phyloP scores from a whole-genome alignment of 2,113 vertebrate genomes.

The Psettodes erumei region DNA sequence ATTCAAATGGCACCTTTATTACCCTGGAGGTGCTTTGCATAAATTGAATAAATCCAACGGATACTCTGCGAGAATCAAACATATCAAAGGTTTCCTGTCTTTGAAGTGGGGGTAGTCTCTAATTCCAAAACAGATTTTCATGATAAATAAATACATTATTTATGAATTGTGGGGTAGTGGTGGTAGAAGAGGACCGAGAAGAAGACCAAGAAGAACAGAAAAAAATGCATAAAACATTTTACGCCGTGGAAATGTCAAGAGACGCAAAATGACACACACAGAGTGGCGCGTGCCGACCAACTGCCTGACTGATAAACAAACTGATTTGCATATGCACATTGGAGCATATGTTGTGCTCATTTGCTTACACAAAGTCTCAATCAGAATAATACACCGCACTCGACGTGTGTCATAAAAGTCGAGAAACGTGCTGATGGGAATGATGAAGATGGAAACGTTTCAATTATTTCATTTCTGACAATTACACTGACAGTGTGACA shows the following conservation, averaged over 20 bases:
- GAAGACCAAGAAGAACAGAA: conserved; percentile 67
- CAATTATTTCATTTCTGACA: conserved; percentile 80
- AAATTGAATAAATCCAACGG: conserved; percentile 86
- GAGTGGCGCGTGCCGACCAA: conserved; percentile 73
- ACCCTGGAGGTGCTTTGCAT: conserved; percentile 86
- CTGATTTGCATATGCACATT: conserved; percentile 78
- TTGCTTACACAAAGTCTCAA: conserved; percentile 81
- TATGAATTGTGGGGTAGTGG: conserved; percentile 79
- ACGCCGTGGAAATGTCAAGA: conserved; percentile 82
- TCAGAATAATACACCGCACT: conserved; percentile 77
- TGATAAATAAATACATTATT: conserved; percentile 89
- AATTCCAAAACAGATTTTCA: conserved; percentile 88
- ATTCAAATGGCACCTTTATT: conserved; percentile 87
- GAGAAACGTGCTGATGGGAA: conserved; percentile 73
- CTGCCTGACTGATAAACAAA: conserved; percentile 77
- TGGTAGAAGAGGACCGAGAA: conserved; percentile 68
- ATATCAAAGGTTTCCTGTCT: conserved; percentile 88
- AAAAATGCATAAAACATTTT: conserved; percentile 86
- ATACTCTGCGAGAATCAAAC: conserved; percentile 84
- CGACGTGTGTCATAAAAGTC: conserved; percentile 72
- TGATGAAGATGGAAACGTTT: conserved; percentile 80
- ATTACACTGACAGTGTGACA: conserved; percentile 74
- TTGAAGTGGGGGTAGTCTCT: conserved; percentile 86
- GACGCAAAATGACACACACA: conserved; percentile 80
- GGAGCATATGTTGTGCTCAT: conserved; percentile 82